phyloP scores from a whole-genome alignment of 2,113 vertebrate genomes.

The Siphamia tubifer region DNA sequence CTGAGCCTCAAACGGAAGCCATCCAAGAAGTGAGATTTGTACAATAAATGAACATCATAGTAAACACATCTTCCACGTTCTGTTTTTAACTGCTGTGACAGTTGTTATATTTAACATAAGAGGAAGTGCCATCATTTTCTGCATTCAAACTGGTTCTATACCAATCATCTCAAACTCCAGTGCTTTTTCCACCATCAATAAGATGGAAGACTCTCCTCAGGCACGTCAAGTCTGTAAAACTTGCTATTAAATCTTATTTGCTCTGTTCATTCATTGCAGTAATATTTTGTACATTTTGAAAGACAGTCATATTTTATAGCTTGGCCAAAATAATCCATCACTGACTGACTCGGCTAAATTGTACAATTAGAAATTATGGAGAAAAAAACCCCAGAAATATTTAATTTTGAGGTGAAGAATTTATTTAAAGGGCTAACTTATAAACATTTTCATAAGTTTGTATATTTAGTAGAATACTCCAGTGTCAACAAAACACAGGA shows the following conservation, averaged over 20 bases:
- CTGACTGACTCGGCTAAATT: not conserved
- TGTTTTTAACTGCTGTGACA: slow-evolving; percentile 23
- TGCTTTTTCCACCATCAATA: not conserved
- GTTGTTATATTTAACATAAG: slow-evolving; percentile 30
- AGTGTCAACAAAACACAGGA: too few species aligned
- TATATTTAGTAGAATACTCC: too few species aligned
- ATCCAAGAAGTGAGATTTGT: slow-evolving; percentile 76
- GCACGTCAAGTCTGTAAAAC: slow-evolving; percentile 28
- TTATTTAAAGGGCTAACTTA: not conserved
- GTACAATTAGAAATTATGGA: too few species aligned
- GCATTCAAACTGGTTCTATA: not conserved
- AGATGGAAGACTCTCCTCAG: slow-evolving; percentile 36
- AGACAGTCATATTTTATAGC: slow-evolving; percentile 6
- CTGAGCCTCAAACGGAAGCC: slow-evolving; percentile 79
- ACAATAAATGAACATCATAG: slow-evolving; percentile 9
- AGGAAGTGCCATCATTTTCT: slow-evolving; percentile 25
- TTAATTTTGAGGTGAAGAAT: not conserved
- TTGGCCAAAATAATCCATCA: not conserved
- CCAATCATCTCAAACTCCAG: not conserved
- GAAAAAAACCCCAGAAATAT: not conserved
- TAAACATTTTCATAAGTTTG: not conserved
- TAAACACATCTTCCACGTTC: slow-evolving; percentile 16
- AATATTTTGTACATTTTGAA: slow-evolving; percentile 20
- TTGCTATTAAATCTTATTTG: not conserved
- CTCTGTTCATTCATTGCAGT: not conserved